Evolutionary conservation across 2,888 invertebrate species (phyloP), one percentile per base, ranked within the genome.

Genomic region (Trissolcus brochymenae): DNA sequence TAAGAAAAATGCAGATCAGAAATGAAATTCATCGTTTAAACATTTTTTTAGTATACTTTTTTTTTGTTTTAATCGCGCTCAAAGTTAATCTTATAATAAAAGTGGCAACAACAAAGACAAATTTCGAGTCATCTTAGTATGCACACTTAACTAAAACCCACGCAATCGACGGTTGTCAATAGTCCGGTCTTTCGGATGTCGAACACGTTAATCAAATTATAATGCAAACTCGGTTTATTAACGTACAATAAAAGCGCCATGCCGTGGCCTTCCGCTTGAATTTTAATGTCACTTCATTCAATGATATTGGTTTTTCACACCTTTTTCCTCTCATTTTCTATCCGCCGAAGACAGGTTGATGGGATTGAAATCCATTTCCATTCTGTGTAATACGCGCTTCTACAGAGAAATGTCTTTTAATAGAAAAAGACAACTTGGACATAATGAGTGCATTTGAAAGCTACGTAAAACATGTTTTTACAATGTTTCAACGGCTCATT

Each of bases 281-380:
- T 60, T 60, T 73, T 65, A 66, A 65, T 41, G 50, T 56, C 60
- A 66, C 35, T 29, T 50, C 35, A 35, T 35, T 35, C 50, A 53
- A 14, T 29, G 50, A 54, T 73, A 73, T 66, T 73, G 60, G 73
- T 16, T 73, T 60, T 65, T 46, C 55, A 49, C 57, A 6, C 54
- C 60, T 66, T 72, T 65, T 66, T 66, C 55, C 66, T 54, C 60
- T 65, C 29, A 73, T 73, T 73, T 73, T 73, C 60, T 61, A 55
- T 64, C 29, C 59, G n/a, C 4, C 40, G 65, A 65, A 54, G 60
- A 72, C 19, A 51, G 49, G 35, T 59, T 72, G 59, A 73, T 73
- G 16, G 60, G 50, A 73, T 66, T 66, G 57, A 43, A 65, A 73
- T 54, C 17, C 65, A 73, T 73, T 73, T 73, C 66, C 73, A 66